Evolutionary conservation across 2,113 vertebrate species (phyloP).

Genomic region (Charina bottae): DNA sequence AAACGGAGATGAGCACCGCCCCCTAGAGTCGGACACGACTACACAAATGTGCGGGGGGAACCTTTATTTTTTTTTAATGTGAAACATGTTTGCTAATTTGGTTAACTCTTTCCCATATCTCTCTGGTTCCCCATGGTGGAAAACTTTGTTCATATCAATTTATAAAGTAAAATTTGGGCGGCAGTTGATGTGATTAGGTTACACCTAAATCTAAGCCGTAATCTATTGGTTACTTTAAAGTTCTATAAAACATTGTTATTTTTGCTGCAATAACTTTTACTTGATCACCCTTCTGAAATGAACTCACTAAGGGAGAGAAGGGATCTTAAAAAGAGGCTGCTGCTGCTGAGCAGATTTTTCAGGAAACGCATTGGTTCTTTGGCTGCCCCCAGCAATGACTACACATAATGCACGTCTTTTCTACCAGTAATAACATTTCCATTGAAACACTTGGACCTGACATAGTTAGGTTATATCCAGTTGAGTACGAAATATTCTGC

Average conservation of each 20-base stretch:
- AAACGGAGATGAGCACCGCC: too few species aligned
- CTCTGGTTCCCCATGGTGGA: background rate
- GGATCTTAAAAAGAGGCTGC: background rate
- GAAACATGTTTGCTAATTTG: background rate
- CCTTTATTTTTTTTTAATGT: too few species aligned
- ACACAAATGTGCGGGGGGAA: too few species aligned
- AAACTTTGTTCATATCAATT: background rate
- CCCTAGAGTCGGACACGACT: too few species aligned
- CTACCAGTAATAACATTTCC: too few species aligned
- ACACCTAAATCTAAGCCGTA: background rate
- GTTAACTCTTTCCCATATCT: background rate
- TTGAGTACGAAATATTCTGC: background rate
- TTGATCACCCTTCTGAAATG: background rate
- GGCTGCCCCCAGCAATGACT: background rate
- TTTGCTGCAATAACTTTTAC: background rate
- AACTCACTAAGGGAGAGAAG: background rate
- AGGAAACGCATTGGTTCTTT: background rate
- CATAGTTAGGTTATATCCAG: background rate
- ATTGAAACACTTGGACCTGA: background rate
- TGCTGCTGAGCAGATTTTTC: background rate
- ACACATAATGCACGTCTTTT: background rate
- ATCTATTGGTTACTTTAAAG: background rate
- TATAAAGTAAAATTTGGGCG: background rate
- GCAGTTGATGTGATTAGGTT: background rate
- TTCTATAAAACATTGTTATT: background rate